Evolutionary conservation across 2,113 vertebrate species (phyloP).

Genomic region (Podarcis muralis): DNA sequence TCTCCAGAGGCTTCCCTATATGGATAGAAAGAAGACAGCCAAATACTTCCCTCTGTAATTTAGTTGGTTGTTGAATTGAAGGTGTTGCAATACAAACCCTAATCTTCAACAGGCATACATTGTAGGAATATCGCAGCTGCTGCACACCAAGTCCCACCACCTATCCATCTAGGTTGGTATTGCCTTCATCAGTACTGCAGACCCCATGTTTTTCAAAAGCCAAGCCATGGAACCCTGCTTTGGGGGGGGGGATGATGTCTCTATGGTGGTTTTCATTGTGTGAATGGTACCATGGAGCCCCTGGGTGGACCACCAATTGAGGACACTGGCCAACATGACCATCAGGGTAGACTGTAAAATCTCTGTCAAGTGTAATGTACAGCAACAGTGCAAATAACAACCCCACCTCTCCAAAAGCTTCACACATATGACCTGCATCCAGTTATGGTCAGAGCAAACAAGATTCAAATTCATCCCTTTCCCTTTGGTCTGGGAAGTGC

Average conservation of each 20-base stretch:
- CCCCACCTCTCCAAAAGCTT: background rate
- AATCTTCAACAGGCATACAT: background rate
- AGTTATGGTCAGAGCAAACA: too few species aligned
- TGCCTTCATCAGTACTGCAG: too few species aligned
- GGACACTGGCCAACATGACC: background rate
- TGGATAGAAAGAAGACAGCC: background rate
- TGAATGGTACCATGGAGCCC: too few species aligned
- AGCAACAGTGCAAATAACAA: background rate
- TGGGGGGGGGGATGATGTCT: too few species aligned
- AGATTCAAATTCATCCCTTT: background rate
- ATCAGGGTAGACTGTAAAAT: background rate
- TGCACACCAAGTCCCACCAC: background rate
- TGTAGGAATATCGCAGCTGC: background rate
- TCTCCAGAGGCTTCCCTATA: background rate
- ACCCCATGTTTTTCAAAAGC: too few species aligned
- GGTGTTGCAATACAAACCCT: too few species aligned
- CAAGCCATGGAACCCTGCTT: too few species aligned
- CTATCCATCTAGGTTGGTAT: background rate
- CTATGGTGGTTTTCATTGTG: too few species aligned
- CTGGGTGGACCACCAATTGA: background rate
- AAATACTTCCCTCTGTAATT: background rate
- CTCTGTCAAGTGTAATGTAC: background rate
- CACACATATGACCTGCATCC: background rate
- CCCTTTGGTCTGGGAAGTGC: background rate
- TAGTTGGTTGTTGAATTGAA: background rate